Conservation (phyloP, 2,113 vertebrate genomes). For the Cynoglossus semilaevis region DNA sequence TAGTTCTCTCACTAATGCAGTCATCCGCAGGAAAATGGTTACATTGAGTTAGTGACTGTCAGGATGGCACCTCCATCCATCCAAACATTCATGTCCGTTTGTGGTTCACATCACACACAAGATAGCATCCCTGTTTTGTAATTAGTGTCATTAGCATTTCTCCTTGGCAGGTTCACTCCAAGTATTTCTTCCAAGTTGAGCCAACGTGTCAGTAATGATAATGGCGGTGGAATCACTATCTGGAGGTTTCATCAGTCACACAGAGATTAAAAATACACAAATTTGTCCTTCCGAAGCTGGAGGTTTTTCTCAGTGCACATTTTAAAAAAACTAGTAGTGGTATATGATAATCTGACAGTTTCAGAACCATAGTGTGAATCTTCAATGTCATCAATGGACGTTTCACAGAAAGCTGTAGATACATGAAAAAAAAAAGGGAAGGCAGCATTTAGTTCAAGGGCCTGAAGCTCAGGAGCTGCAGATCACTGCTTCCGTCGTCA, state of each 20-base stretch:
- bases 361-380: neutral
- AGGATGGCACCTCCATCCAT: conserved; percentile 54
- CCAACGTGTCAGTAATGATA: conserved; percentile 45
- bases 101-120: conserved; percentile 52
- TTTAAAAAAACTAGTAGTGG: no score
- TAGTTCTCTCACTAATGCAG: conserved; percentile 63
- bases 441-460: no score
- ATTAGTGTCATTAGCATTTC: conserved; percentile 70
- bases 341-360: conserved; percentile 10
- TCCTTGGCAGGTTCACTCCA: conserved; percentile 46
- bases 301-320: conserved; percentile 10
- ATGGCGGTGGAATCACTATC: conserved; percentile 35
- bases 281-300: conserved; percentile 28
- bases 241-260: conserved; percentile 52
- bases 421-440: no score
- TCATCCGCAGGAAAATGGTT: conserved; percentile 47
- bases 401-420: no score
- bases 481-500: no score
- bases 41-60: conserved; percentile 58
- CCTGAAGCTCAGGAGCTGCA: no score
- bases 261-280: conserved; percentile 18
- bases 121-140: conserved; percentile 63
- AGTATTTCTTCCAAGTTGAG: conserved; percentile 45
- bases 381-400: neutral
- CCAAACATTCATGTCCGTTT: conserved; percentile 53